phyloP scores from a whole-genome alignment of 2,113 vertebrate genomes.

The Acanthisitta chloris region DNA sequence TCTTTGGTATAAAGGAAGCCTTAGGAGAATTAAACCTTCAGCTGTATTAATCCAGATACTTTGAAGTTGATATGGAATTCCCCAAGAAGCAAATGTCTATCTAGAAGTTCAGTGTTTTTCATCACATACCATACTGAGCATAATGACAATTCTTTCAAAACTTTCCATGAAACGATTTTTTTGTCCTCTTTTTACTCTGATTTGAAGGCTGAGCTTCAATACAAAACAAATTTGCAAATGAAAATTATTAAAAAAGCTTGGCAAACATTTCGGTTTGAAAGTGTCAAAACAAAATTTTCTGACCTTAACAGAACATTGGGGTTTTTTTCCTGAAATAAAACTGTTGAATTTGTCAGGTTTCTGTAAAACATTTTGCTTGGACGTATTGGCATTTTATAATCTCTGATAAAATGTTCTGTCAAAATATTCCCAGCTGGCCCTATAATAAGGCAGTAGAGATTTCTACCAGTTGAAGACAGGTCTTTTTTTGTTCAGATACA shows the following conservation, averaged over 20 bases:
- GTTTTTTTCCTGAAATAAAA: conserved; percentile 9
- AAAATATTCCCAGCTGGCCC: conserved; percentile 50
- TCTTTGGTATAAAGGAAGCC: neutral
- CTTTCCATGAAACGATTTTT: neutral
- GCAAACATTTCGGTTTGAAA: conserved; percentile 30
- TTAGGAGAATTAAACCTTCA: neutral
- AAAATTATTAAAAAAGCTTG: neutral
- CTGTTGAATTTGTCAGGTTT: conserved; percentile 18
- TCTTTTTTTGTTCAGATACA: conserved; percentile 28
- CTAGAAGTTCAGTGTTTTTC: neutral
- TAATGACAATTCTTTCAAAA: neutral
- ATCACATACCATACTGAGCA: neutral
- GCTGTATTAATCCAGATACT: neutral
- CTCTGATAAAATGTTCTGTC: conserved; percentile 44
- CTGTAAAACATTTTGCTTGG: conserved; percentile 40
- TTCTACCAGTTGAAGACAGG: neutral
- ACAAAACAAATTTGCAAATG: neutral
- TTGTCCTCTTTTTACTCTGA: neutral
- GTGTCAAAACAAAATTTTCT: conserved; percentile 48
- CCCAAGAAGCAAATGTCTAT: neutral
- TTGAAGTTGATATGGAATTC: neutral
- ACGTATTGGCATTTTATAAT: conserved; percentile 1
- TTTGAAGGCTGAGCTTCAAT: neutral
- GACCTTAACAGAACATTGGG: neutral
- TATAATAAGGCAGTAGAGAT: conserved; percentile 30